Evolutionary conservation across 2,797 vertebrate genomes (phyloP), one percentile per base, ranked within the genome.

Genomic region (Microcaecilia unicolor): DNA sequence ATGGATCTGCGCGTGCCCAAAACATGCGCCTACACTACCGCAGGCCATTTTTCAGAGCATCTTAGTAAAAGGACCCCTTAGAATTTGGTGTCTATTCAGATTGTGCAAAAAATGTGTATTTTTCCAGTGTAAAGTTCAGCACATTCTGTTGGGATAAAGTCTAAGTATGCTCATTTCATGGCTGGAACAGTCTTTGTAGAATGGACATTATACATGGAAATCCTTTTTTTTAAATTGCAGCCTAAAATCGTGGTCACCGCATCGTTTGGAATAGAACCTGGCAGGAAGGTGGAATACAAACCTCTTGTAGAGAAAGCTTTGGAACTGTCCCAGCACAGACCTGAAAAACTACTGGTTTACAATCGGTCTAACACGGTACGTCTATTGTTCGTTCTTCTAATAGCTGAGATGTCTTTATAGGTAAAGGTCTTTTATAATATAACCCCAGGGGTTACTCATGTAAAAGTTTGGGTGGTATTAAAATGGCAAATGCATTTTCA

Each of bases 211-310:
- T 3, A 25, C 48, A 24, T 14, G 25, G 21, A 35, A 22, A 12
- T 42, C 18, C 3, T 9, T 37, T 45, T 18, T 47, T 21, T 9
- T 9, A 40, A 41, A 64, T 55, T 43, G 4, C 63, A 99, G 96
- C 93, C 95, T 31, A 98, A 91, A 56, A 37, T 97, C 59, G 62
- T 98, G 28, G 85, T 92, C 25, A 97, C 92, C 4, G 89, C 93
- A 23, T 93, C 90, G 3, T 97, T 93, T 72, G 96, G 96, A 47
- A 83, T 98, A 13, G 95, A 99, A 68, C 95, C 89, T 0, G 90
- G 89, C 56, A 80, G 90, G 24, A 83, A 55, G 43, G 92, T 99
- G 12, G 84, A 89, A 31, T 99, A 98, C 43, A 42, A 94, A 13
- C 86, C 92, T 6, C 85, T 99, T 52, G 69, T 98, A 41, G 79